phyloP scores from a whole-genome alignment of 2,113 vertebrate genomes.

The Rhodinocichla rosea region DNA sequence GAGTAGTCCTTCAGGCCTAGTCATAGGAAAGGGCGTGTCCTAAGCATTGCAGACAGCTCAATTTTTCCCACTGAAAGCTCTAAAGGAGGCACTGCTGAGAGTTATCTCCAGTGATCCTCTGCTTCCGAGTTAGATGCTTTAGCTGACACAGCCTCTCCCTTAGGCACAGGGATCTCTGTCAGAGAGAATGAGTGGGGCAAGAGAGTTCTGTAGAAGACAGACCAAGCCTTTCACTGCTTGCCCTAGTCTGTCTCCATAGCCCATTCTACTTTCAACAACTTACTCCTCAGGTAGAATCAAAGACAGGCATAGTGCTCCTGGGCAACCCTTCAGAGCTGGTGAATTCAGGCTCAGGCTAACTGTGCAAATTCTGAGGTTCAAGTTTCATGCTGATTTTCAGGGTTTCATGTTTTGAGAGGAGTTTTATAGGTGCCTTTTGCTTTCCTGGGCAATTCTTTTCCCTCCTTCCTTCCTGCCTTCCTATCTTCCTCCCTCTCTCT shows the following conservation, averaged over 20 bases:
- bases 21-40: neutral
- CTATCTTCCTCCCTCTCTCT: fast-evolving
- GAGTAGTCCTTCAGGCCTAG: neutral
- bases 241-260: neutral
- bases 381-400: neutral
- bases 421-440: neutral
- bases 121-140: neutral
- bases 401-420: neutral
- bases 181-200: neutral
- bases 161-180: neutral
- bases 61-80: neutral
- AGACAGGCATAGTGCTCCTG: neutral
- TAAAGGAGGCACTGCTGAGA: neutral
- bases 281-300: neutral
- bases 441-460: neutral
- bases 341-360: neutral
- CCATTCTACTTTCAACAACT: neutral
- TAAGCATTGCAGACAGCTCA: neutral
- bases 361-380: fast-evolving
- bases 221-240: neutral
- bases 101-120: neutral
- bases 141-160: neutral
- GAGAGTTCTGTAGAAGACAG: neutral
- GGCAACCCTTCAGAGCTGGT: neutral
- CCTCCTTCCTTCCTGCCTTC: neutral